Evolutionary conservation across 2,888 invertebrate species (phyloP).

Genomic region (Biston stratarius): DNA sequence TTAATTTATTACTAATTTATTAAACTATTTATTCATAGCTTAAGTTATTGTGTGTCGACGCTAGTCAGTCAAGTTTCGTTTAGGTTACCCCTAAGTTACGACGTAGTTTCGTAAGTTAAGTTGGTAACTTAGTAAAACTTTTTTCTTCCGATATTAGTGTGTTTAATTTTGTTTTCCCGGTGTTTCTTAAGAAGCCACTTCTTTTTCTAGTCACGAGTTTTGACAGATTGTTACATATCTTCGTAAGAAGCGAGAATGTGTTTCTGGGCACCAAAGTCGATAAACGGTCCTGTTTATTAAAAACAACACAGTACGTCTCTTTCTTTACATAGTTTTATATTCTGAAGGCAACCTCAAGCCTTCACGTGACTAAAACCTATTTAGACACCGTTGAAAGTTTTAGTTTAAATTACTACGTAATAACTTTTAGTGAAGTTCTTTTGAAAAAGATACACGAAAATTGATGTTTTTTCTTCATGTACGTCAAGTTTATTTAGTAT

Average conservation of each 20-base stretch:
- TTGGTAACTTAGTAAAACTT: conserved; percentile 55
- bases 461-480: not conserved
- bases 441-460: conserved; percentile 1
- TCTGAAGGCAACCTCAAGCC: conserved; percentile 22
- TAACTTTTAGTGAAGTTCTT: conserved; percentile 4
- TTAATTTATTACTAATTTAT: conserved; percentile 41
- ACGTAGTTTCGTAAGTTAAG: conserved; percentile 43
- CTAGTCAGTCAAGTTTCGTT: conserved; percentile 80
- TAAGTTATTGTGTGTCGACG: conserved; percentile 61
- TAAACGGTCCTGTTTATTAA: conserved; percentile 33
- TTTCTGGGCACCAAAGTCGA: conserved; percentile 52
- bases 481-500: not conserved
- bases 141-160: conserved; percentile 60
- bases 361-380: conserved; percentile 33
- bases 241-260: conserved; percentile 47
- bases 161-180: conserved; percentile 65
- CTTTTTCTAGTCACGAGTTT: conserved; percentile 75
- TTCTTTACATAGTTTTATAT: conserved; percentile 13
- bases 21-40: conserved; percentile 60
- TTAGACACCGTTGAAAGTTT: conserved; percentile 25
- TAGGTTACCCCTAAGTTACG: conserved; percentile 71
- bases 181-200: conserved; percentile 60
- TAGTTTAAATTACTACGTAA: conserved; percentile 9
- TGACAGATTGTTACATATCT: conserved; percentile 63
- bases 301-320: not conserved